Percentiles rank a stretch among this genome's conserved stretches.
phyloP scores from a whole-genome alignment of 2,113 vertebrate genomes.

The Mustela nigripes region DNA sequence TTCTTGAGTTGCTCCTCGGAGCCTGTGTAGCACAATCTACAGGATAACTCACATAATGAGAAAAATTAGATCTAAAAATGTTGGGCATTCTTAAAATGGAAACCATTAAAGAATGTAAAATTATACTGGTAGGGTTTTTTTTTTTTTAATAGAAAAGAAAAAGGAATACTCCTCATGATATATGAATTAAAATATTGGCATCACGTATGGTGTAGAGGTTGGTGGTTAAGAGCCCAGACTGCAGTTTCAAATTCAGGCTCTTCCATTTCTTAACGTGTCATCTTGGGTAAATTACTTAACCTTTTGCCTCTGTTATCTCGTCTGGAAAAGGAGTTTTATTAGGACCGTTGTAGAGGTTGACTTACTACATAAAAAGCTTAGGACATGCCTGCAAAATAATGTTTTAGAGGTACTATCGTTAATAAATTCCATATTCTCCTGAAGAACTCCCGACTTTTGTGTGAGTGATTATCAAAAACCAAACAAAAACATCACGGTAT shows the following conservation, averaged over 20 bases:
- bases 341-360: not conserved
- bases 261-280: not conserved
- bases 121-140: conserved; percentile 18
- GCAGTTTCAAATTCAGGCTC: not conserved
- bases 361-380: not conserved
- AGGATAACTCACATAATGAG: not conserved
- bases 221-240: not conserved
- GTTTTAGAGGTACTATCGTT: not conserved
- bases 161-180: not conserved
- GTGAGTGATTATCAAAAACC: not conserved
- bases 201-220: not conserved
- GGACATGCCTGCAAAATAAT: not conserved
- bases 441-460: conserved; percentile 31
- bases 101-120: not conserved
- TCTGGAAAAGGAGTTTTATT: conserved; percentile 44
- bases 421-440: not conserved
- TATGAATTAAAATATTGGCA: not conserved
- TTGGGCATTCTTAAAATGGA: conserved; percentile 30
- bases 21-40: not conserved
- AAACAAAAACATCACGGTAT: not conserved
- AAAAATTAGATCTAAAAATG: not conserved
- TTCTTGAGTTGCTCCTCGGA: conserved; percentile 34
- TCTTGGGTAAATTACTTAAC: not conserved
- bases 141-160: not conserved
- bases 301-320: conserved; percentile 17